Percentiles rank a stretch among this genome's conserved stretches.
phyloP scores from a whole-genome alignment of 2,888 invertebrate species.

The Subacronicta megacephala region DNA sequence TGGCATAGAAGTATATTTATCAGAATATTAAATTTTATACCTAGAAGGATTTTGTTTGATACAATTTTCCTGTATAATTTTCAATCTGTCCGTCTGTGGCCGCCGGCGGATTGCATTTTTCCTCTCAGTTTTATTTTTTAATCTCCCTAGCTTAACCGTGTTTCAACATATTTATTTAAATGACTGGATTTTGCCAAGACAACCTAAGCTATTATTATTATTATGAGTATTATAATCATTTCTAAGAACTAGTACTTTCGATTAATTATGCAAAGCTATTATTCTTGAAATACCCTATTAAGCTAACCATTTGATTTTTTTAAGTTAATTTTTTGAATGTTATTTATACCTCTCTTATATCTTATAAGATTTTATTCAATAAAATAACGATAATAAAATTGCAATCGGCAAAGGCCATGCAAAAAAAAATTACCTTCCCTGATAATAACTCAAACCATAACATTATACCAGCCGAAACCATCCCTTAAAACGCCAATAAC shows the following conservation, averaged over 20 bases:
- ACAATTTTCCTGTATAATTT: constrained; percentile 64
- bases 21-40: not conserved
- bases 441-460: too few species aligned
- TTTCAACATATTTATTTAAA: constrained; percentile 53
- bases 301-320: too few species aligned
- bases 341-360: too few species aligned
- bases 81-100: constrained; percentile 77
- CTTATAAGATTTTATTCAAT: too few species aligned
- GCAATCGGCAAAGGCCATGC: too few species aligned
- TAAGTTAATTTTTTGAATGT: too few species aligned
- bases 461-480: constrained; percentile 1
- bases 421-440: too few species aligned
- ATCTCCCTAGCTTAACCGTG: constrained; percentile 63
- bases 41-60: constrained; percentile 41
- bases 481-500: constrained; percentile 19
- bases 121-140: constrained; percentile 73
- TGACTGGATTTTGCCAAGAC: constrained; percentile 4
- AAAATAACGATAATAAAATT: too few species aligned
- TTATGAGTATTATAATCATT: not conserved
- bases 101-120: constrained; percentile 75
- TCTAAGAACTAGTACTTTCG: too few species aligned
- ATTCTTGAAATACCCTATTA: too few species aligned
- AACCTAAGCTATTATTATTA: not conserved
- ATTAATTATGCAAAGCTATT: too few species aligned
- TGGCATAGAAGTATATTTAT: not conserved